These are phyloP conservation scores for Xenopus tropicalis DNA, from an alignment of 2,113 vertebrate species.

Conservation along the genomic window UCB_Xtro_10.0 CM004450.2:36913001-36913500, in stretches of 20 bases:
- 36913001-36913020: background rate
- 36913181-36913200: slow-evolving; percentile 90
- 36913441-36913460: no score
- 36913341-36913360: no score
- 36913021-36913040: slow-evolving; percentile 70
- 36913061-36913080: slow-evolving; percentile 90
- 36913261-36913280: no score
- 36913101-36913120: slow-evolving; percentile 94
- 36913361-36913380: no score
- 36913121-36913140: slow-evolving; percentile 91
- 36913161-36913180: slow-evolving; percentile 83
- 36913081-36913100: slow-evolving; percentile 88
- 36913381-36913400: no score
- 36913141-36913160: slow-evolving; percentile 89
- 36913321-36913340: no score
- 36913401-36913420: no score
- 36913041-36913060: slow-evolving; percentile 95
- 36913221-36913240: slow-evolving; percentile 95
- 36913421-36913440: no score
- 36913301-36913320: no score
- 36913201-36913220: slow-evolving; percentile 84
- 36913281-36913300: no score
- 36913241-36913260: slow-evolving; percentile 13
- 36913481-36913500: no score
- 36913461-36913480: no score